Conservation (phyloP, 2,797 vertebrate species). For the Salmo trutta region DNA sequence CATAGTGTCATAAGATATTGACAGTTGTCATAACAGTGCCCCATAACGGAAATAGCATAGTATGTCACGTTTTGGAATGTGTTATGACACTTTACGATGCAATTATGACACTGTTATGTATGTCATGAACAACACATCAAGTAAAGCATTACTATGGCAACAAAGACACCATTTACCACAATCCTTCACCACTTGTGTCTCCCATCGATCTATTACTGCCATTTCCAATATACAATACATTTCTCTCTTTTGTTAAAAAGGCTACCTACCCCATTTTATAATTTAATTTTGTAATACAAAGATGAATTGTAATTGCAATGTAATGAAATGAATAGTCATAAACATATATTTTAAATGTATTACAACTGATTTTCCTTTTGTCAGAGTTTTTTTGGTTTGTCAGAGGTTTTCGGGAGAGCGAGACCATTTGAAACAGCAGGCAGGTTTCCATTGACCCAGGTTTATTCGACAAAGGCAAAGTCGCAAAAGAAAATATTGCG, state of each 20-base stretch:
- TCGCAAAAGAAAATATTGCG: too few relatives aligned
- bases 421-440: too few relatives aligned
- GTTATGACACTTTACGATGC: background rate
- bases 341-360: conserved; percentile 76
- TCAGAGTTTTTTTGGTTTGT: conserved; percentile 27
- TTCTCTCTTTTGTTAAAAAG: conserved; percentile 61
- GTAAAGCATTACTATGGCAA: conserved; percentile 36
- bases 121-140: too few relatives aligned
- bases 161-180: conserved; percentile 75
- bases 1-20: background rate
- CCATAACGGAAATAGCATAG: background rate
- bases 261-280: conserved; percentile 72
- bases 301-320: conserved; percentile 71
- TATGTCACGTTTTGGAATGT: background rate
- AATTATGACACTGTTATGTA: conserved; percentile 1
- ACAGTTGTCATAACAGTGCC: background rate
- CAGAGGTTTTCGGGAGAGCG: conserved; percentile 33
- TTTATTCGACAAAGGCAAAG: too few relatives aligned
- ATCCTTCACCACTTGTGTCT: conserved; percentile 75
- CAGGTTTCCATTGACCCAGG: too few relatives aligned
- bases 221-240: conserved; percentile 77
- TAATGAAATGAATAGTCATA: conserved; percentile 67
- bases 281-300: conserved; percentile 79
- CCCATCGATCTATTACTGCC: conserved; percentile 80
- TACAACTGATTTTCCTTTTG: conserved; percentile 61